Evolutionary conservation across 2,113 vertebrate species (phyloP).

Genomic region (Onychostoma macrolepis): DNA sequence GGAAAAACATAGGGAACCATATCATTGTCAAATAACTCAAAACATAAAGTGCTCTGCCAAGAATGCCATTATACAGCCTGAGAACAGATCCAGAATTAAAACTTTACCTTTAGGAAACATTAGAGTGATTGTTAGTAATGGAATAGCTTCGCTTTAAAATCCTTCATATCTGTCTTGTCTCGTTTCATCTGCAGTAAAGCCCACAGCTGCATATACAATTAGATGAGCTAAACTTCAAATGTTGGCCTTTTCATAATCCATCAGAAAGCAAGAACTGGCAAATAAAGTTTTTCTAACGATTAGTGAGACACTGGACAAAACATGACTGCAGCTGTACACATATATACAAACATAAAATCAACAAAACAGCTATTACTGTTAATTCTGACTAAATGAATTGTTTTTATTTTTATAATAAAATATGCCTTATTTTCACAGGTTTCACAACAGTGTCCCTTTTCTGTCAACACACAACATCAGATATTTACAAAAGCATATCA

Average conservation of each 20-base stretch:
- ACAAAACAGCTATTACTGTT: not conserved
- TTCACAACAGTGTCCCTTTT: not conserved
- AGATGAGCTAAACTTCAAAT: not conserved
- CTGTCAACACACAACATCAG: not conserved
- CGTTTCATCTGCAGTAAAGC: constrained; percentile 2
- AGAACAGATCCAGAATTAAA: constrained; percentile 13
- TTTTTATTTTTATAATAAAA: not conserved
- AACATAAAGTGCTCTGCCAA: constrained; percentile 36
- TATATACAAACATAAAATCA: not conserved
- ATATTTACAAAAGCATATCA: not conserved
- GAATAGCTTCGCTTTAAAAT: constrained; percentile 27
- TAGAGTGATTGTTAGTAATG: not conserved
- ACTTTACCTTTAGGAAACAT: constrained; percentile 16
- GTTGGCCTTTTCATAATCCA: not conserved
- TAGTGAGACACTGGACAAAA: not conserved
- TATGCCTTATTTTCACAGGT: not conserved
- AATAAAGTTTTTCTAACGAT: not conserved
- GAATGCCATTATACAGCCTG: constrained; percentile 12
- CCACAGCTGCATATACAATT: not conserved
- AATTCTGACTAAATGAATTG: not conserved
- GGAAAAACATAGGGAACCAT: constrained; percentile 30
- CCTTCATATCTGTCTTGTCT: constrained; percentile 33
- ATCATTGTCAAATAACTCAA: constrained; percentile 39
- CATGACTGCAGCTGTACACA: not conserved
- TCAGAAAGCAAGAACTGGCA: not conserved